phyloP scores from a whole-genome alignment of 1,140 invertebrate genomes.

The Danaus melanippus region DNA sequence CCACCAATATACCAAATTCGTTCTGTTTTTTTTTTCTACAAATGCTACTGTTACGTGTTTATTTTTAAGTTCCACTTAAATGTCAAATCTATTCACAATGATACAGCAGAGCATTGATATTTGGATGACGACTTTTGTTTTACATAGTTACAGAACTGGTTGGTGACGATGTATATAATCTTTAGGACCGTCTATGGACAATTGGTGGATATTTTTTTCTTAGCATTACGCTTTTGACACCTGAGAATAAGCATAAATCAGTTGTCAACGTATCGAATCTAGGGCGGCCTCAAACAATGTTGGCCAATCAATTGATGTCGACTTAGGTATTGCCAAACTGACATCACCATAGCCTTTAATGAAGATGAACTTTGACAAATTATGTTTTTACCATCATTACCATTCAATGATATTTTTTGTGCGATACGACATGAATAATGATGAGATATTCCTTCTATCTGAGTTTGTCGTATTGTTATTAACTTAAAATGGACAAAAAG shows the following conservation, averaged over 20 bases:
- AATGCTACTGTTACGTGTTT: too few species aligned
- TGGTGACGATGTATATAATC: constrained; percentile 53
- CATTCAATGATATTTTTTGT: too few species aligned
- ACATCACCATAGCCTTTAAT: constrained; percentile 45
- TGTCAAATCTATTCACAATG: too few species aligned
- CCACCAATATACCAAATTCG: too few species aligned
- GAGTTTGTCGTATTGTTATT: constrained; percentile 44
- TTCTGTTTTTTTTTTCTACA: too few species aligned
- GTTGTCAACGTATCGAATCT: constrained; percentile 59
- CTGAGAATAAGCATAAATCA: constrained; percentile 60
- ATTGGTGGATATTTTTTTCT: constrained; percentile 47
- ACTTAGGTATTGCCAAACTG: constrained; percentile 36
- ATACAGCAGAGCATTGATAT: constrained; percentile 1
- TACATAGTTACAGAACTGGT: constrained; percentile 38
- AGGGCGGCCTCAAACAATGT: constrained; percentile 44
- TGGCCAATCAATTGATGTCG: constrained; percentile 52
- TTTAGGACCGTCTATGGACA: constrained; percentile 41
- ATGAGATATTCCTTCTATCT: too few species aligned
- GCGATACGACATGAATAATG: too few species aligned
- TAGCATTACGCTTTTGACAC: constrained; percentile 49
- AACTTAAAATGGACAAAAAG: constrained; percentile 40
- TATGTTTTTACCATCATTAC: constrained; percentile 34
- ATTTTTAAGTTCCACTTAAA: too few species aligned
- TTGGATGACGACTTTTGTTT: constrained; percentile 33
- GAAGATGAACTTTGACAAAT: constrained; percentile 42